Conservation (phyloP, 2,888 invertebrate species). For the Prostheceraeus crozeri region DNA sequence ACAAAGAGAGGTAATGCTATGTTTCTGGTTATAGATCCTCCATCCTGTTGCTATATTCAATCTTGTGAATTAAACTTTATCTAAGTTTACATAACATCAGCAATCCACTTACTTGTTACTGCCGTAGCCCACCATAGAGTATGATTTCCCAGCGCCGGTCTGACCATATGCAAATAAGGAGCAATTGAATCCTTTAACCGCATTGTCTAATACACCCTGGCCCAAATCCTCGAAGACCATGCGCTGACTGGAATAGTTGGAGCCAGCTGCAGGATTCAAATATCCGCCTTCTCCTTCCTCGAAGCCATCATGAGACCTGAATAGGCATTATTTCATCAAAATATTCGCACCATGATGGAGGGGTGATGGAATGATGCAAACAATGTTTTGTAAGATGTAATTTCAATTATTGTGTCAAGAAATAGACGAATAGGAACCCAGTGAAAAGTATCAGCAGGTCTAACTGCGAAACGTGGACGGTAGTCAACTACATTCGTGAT, state of each 20-base stretch:
- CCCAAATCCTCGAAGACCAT: constrained; percentile 56
- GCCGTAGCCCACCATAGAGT: constrained; percentile 57
- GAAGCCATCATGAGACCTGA: constrained; percentile 57
- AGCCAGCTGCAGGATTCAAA: constrained; percentile 45
- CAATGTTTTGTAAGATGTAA: no score
- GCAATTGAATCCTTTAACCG: constrained; percentile 57
- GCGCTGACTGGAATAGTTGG: constrained; percentile 53
- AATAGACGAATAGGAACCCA: no score
- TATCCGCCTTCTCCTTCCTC: constrained; percentile 45
- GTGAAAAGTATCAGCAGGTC: no score
- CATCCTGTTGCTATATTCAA: no score
- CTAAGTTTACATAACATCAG: no score
- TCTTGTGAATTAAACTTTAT: no score
- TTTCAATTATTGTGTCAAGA: no score
- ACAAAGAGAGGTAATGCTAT: not conserved
- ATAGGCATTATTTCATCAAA: no score
- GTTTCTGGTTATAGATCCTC: not conserved
- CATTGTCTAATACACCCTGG: constrained; percentile 56
- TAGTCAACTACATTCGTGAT: no score
- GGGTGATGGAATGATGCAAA: no score
- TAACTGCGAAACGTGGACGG: no score
- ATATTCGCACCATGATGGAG: no score
- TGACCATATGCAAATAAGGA: constrained; percentile 58
- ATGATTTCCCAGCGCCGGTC: constrained; percentile 57
- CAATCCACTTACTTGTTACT: constrained; percentile 46